These are phyloP conservation scores for Lerista edwardsae DNA, from an alignment of 2,797 vertebrate genomes.

Conservation along the genomic window DNA sequence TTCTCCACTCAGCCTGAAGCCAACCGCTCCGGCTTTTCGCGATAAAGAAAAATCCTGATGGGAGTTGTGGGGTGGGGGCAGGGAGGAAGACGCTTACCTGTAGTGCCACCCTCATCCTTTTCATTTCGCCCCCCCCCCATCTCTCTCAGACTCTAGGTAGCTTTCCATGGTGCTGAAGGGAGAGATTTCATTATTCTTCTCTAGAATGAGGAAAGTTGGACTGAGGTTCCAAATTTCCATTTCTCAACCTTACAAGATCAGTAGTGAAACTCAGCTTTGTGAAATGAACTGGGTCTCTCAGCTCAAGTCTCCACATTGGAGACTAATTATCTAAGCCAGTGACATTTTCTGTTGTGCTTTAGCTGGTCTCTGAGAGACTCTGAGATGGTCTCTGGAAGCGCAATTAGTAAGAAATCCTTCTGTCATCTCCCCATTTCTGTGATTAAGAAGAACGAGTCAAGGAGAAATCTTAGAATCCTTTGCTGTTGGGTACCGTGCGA, in stretches of 20 bases:
- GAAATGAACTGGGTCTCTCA: not conserved
- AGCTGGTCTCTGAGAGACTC: no score
- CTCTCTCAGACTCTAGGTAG: not conserved
- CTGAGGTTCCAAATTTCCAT: not conserved
- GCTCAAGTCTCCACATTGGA: not conserved
- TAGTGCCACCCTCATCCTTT: not conserved
- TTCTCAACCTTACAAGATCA: not conserved
- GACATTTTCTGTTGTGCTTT: no score
- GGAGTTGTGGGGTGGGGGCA: no score
- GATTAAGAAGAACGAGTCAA: not conserved
- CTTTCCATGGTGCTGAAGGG: conserved; percentile 21
- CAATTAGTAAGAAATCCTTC: not conserved
- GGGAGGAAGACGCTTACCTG: no score
- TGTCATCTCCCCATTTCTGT: not conserved
- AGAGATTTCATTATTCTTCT: accelerated
- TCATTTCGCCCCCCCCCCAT: not conserved
- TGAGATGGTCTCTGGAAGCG: no score
- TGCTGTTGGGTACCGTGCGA: not conserved
- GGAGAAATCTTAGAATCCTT: not conserved
- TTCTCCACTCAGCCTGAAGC: not conserved
- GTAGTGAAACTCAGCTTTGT: not conserved
- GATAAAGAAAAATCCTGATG: not conserved
- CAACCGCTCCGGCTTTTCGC: not conserved
- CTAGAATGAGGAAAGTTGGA: not conserved
- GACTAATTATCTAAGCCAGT: no score